A percentile compares a stretch with the other conserved stretches of the same genome.
Conservation (phyloP, 2,888 invertebrate species). For the Pristionchus maxplancki region DNA sequence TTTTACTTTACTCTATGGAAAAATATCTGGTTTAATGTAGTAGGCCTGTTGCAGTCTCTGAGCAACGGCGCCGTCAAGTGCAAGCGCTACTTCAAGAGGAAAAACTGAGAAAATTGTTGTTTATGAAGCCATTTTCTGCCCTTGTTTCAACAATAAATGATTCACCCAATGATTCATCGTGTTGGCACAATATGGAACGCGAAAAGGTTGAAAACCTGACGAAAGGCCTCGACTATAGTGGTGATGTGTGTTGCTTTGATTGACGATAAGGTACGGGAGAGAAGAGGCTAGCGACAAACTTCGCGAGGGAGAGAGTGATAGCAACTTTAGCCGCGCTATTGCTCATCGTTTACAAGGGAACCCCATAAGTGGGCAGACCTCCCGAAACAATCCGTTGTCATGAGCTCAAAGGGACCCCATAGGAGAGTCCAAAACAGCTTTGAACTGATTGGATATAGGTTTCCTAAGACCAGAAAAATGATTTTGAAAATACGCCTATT, state of each 20-base stretch:
- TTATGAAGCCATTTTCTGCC: background rate
- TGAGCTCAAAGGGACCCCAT: no score
- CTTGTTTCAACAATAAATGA: background rate
- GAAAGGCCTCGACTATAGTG: background rate
- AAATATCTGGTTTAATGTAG: no score
- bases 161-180: background rate
- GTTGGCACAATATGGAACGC: background rate
- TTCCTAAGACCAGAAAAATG: no score
- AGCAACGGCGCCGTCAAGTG: background rate
- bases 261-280: background rate
- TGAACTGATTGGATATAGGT: no score
- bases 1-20: no score
- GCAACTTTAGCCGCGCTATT: background rate
- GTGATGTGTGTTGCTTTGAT: background rate
- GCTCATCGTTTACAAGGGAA: no score
- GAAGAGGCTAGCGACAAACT: background rate
- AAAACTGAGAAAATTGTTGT: background rate
- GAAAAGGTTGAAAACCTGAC: background rate
- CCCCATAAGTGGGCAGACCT: no score
- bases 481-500: no score
- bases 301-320: background rate
- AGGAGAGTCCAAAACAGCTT: no score
- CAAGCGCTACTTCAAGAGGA: conserved; percentile 7
- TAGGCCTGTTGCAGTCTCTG: no score
- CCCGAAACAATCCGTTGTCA: no score